Evolutionary conservation across 2,797 vertebrate species (phyloP), one percentile per base, ranked within the genome.

Genomic region (Mus spretus): DNA sequence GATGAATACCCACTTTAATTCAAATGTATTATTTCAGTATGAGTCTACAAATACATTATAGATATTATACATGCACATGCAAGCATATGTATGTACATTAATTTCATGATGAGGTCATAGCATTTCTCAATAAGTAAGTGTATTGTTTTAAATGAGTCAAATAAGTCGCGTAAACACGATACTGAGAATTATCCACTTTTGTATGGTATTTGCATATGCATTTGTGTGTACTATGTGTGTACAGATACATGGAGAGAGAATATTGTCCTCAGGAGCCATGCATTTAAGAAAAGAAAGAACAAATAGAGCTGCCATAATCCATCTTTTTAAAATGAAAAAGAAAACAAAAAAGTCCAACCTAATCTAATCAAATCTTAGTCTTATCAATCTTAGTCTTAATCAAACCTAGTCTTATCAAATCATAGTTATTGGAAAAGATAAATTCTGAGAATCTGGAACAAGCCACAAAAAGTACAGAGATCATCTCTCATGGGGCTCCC

Each of bases 1-100:
- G 67, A 9, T 31, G 89, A 93, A 86, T 1, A 82, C 5, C 47
- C 47, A 92, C 34, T 94, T 94, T 91, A 88, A 96, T 90, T 97
- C 79, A 82, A 12, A 86, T 81, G 93, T 84, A 84, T 28, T 83
- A 84, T 94, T 95, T 96, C 67, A 97, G 67, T 31, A 26, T 0
- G 65, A 78, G n/a, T 55, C 53, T 77, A 75, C 61, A 67, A 77
- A 94, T 34, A 75, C 12, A 84, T 31, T 79, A 77, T n/a, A 37
- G 26, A 77, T 78, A 17, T 1, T 84, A 26, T 65, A 79, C 74
- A 37, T 2, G 79, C 55, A 53, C 31, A 67, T 6, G 5, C 78
- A 90, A 37, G 34, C 28, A 40, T 37, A 37, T n/a, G 57, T 75
- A 63, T 17, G 85, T 4, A 85, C 74, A 85, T 55, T 55, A 92